Percentiles rank a stretch among this genome's conserved stretches.
These are phyloP conservation scores for Parasteatoda lunata DNA, from an alignment of 2,888 invertebrate genomes.

Conservation along the genomic window DNA sequence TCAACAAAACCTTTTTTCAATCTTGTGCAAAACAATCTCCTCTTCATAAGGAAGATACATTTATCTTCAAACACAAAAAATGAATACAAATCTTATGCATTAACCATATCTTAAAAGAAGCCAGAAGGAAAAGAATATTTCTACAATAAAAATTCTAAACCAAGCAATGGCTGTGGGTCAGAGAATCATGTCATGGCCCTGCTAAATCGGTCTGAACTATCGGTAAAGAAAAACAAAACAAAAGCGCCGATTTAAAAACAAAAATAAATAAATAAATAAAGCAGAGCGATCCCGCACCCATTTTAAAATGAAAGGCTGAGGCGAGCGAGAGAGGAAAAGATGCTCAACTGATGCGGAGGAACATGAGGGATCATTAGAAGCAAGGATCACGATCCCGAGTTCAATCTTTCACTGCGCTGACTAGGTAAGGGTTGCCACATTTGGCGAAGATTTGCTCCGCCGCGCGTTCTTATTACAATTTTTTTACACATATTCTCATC, in stretches of 20 bases:
- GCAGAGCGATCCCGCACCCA: conserved; percentile 50
- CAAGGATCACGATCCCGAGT: conserved; percentile 67
- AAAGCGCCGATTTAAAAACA: conserved; percentile 47
- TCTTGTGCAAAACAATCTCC: no score
- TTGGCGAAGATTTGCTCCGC: conserved; percentile 20
- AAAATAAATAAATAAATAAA: conserved; percentile 47
- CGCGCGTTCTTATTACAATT: not conserved
- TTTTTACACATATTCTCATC: not conserved
- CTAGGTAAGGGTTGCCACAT: conserved; percentile 23
- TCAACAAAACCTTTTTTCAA: no score
- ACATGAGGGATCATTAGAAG: conserved; percentile 67
- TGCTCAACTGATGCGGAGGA: conserved; percentile 62
- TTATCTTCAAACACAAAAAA: not conserved
- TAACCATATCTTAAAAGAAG: conserved; percentile 34
- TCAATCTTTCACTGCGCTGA: conserved; percentile 64
- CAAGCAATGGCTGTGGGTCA: conserved; percentile 41
- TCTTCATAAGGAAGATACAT: not conserved
- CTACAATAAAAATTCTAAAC: conserved; percentile 11
- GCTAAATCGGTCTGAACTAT: conserved; percentile 63
- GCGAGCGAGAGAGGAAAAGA: conserved; percentile 44
- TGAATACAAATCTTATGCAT: conserved; percentile 34
- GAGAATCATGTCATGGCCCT: conserved; percentile 57
- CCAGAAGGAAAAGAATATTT: not conserved
- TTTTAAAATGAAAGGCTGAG: conserved; percentile 67
- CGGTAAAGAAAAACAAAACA: conserved; percentile 37